phyloP scores from a whole-genome alignment of 2,113 vertebrate species.

The Misgurnus mizolepis region DNA sequence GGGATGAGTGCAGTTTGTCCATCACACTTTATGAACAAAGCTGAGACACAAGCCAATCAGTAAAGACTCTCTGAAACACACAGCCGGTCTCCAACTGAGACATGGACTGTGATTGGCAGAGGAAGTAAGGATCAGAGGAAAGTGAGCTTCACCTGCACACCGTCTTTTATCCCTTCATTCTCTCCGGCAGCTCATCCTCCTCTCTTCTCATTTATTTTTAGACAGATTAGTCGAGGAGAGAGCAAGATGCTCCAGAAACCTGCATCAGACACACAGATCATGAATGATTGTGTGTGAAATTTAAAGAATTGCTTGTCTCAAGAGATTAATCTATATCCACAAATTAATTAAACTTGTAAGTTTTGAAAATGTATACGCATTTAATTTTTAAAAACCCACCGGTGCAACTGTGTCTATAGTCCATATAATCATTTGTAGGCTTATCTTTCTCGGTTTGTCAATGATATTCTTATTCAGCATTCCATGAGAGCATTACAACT shows the following conservation, averaged over 20 bases:
- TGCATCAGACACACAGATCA: not conserved
- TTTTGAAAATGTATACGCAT: too few species aligned
- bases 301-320: not conserved
- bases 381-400: too few species aligned
- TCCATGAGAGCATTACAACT: too few species aligned
- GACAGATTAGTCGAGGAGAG: conserved; percentile 23
- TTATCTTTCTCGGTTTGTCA: not conserved
- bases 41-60: not conserved
- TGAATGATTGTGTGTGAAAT: not conserved
- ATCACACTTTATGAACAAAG: conserved; percentile 49
- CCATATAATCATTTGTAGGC: not conserved
- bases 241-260: not conserved
- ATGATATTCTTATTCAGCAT: not conserved
- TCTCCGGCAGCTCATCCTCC: conserved; percentile 1
- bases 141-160: conserved; percentile 7
- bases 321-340: not conserved
- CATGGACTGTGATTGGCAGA: conserved; percentile 22
- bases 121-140: conserved; percentile 21
- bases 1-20: conserved; percentile 43
- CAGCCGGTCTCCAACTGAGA: not conserved
- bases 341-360: too few species aligned
- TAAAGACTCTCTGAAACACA: not conserved
- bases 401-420: too few species aligned
- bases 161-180: conserved; percentile 25
- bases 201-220: conserved; percentile 39